Conservation (phyloP, 2,888 invertebrate genomes). For the Hemithea aestivaria region DNA sequence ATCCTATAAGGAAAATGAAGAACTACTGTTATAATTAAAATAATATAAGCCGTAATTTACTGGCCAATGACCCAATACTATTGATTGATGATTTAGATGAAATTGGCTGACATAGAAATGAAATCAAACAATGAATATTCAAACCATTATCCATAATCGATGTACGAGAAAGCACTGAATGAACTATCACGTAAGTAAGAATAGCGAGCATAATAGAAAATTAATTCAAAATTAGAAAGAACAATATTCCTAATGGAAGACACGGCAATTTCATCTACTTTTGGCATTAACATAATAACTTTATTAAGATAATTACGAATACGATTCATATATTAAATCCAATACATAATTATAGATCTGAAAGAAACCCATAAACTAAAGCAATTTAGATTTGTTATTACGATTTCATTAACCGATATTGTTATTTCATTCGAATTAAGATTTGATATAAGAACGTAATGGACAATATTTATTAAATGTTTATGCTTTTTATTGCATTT, state of each 20-base stretch:
- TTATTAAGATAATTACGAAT: conserved; percentile 17
- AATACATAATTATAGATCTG: conserved; percentile 13
- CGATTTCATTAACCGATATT: conserved; percentile 1
- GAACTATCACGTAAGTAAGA: conserved; percentile 22
- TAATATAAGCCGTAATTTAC: too few species aligned
- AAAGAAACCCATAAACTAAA: conserved; percentile 7
- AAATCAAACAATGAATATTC: conserved; percentile 1
- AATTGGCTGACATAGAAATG: background rate
- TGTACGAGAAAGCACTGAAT: conserved; percentile 16
- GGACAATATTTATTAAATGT: background rate
- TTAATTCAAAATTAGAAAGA: conserved; percentile 13
- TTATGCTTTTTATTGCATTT: too few species aligned
- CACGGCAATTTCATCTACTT: conserved; percentile 6
- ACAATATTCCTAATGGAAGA: conserved; percentile 10
- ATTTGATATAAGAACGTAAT: conserved; percentile 3
- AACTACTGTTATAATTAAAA: too few species aligned
- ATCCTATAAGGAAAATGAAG: too few species aligned
- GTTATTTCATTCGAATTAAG: conserved; percentile 1
- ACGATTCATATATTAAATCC: conserved; percentile 10
- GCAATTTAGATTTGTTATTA: conserved; percentile 13
- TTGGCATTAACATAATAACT: conserved; percentile 12
- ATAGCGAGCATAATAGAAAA: conserved; percentile 16
- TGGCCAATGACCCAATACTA: too few species aligned
- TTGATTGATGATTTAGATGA: too few species aligned
- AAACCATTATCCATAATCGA: conserved; percentile 10